A percentile compares a stretch with the other conserved stretches of the same genome.
These are phyloP conservation scores for Euspilapteryx auroguttella DNA, from an alignment of 2,888 invertebrate species.

Conservation along the genomic window DNA sequence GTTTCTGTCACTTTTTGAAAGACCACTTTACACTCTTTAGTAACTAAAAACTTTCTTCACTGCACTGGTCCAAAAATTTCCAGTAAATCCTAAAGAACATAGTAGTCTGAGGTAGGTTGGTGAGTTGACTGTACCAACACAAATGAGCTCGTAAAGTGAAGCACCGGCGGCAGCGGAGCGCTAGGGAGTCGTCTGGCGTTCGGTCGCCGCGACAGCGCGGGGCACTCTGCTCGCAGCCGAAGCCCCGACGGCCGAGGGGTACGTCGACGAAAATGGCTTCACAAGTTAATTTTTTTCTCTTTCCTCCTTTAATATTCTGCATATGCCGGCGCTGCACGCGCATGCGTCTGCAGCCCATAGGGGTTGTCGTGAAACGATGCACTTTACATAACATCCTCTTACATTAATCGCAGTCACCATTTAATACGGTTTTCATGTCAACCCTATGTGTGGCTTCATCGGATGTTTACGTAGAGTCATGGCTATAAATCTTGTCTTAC, in stretches of 20 bases:
- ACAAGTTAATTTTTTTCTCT: conserved; percentile 62
- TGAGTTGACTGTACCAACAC: no score
- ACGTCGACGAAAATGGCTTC: conserved; percentile 57
- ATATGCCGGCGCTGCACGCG: conserved; percentile 55
- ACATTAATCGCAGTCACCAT: conserved; percentile 52
- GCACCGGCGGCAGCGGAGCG: neutral
- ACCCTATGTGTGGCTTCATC: conserved; percentile 45
- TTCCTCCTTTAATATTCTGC: conserved; percentile 62
- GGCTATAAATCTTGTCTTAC: conserved; percentile 34
- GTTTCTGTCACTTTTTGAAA: no score
- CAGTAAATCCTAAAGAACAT: no score
- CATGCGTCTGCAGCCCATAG: conserved; percentile 44
- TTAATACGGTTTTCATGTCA: conserved; percentile 54
- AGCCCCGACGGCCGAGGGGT: conserved; percentile 38
- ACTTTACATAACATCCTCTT: conserved; percentile 60
- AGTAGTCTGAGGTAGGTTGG: no score
- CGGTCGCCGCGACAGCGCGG: conserved; percentile 30
- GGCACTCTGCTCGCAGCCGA: conserved; percentile 39
- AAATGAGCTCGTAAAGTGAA: neutral
- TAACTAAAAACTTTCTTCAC: no score
- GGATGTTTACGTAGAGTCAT: conserved; percentile 16
- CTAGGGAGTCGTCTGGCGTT: conserved; percentile 16
- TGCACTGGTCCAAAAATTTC: no score
- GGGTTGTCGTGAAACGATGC: conserved; percentile 58
- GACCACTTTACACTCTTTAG: no score